Evolutionary conservation across 1,140 invertebrate species (phyloP).

Genomic region (Schlechtendalia chinensis): DNA sequence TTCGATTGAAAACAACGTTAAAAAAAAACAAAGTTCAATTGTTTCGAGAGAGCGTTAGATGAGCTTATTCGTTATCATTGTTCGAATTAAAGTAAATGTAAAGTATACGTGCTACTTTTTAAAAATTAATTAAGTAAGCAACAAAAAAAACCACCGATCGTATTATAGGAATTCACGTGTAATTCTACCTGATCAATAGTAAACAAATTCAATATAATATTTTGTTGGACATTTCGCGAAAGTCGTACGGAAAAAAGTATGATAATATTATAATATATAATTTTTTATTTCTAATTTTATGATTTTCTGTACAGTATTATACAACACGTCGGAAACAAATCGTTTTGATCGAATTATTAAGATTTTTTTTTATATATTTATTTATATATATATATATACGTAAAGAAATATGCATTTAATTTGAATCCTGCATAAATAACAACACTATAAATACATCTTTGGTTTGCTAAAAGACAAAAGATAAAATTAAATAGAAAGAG

Average conservation of each 20-base stretch:
- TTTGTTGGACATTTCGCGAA: not conserved
- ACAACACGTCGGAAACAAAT: not conserved
- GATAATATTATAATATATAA: not conserved
- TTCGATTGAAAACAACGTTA: constrained; percentile 32
- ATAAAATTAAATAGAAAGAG: not conserved
- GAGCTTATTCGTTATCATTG: constrained; percentile 7
- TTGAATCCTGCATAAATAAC: constrained; percentile 29
- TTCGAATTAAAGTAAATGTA: constrained; percentile 4
- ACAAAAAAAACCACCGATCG: not conserved
- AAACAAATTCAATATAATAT: too few relatives aligned
- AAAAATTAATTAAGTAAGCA: constrained; percentile 4
- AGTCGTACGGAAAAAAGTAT: not conserved
- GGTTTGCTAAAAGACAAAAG: constrained; percentile 11
- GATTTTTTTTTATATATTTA: not conserved
- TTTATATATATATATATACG: too few relatives aligned
- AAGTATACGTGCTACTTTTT: not conserved
- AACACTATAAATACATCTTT: constrained; percentile 43
- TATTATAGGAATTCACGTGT: not conserved
- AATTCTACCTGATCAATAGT: not conserved
- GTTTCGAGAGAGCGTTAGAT: constrained; percentile 38
- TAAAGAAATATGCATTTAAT: not conserved
- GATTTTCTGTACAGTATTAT: not conserved
- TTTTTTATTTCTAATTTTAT: constrained; percentile 4
- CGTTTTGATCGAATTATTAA: not conserved
- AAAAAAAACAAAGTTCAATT: constrained; percentile 30